Evolutionary conservation across 2,888 invertebrate genomes (phyloP).

Genomic region (Pteria penguin): DNA sequence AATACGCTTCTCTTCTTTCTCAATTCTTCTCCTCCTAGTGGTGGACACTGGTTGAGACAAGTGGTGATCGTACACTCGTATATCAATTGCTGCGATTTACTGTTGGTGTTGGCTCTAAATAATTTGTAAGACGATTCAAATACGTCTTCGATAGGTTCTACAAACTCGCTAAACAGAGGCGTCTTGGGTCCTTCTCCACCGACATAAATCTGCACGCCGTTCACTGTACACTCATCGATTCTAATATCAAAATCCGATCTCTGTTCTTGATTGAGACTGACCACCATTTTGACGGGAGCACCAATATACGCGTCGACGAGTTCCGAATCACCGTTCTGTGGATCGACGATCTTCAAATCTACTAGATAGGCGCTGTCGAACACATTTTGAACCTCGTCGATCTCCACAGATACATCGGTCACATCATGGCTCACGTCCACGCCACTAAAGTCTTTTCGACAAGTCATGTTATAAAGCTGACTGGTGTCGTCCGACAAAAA

Average conservation of each 20-base stretch:
- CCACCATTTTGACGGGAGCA: background rate
- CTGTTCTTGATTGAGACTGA: background rate
- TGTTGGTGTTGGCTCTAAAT: background rate
- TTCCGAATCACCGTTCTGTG: background rate
- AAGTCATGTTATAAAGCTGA: background rate
- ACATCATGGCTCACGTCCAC: background rate
- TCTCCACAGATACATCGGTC: background rate
- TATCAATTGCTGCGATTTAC: background rate
- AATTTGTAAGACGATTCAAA: background rate
- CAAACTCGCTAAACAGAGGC: background rate
- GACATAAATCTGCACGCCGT: background rate
- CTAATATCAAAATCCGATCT: background rate
- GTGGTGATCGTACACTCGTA: conserved; percentile 4
- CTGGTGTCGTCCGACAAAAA: background rate
- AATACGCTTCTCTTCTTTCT: too few species aligned
- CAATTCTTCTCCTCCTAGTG: too few species aligned
- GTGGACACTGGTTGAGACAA: too few species aligned
- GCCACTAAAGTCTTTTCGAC: background rate
- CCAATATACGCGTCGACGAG: background rate
- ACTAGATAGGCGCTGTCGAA: conserved; percentile 1
- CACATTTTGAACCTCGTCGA: conserved; percentile 1
- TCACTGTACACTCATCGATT: background rate
- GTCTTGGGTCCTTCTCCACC: background rate
- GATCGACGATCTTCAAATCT: background rate
- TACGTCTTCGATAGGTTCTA: background rate